A percentile compares a stretch with the other conserved stretches of the same genome.
These are phyloP conservation scores for Urocyon cinereoargenteus DNA, from an alignment of 2,797 vertebrate genomes.

Conservation along the genomic window DNA sequence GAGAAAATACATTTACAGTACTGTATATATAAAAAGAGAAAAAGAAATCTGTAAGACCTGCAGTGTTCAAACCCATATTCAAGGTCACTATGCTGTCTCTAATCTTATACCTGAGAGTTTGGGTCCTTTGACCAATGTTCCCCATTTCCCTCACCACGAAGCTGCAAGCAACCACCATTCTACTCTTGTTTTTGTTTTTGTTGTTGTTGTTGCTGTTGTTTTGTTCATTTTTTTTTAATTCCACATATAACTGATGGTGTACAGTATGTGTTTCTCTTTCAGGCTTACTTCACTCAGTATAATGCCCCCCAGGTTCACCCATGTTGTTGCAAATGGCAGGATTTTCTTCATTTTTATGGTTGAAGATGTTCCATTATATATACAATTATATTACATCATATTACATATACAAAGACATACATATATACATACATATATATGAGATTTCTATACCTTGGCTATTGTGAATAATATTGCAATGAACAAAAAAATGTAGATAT, in stretches of 20 bases:
- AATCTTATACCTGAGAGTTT: not conserved
- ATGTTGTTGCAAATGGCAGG: not conserved
- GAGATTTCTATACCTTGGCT: not conserved
- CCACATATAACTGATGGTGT: not conserved
- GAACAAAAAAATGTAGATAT: not conserved
- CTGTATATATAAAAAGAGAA: not conserved
- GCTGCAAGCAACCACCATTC: not conserved
- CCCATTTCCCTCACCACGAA: fast-evolving
- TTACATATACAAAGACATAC: not conserved
- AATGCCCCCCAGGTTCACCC: not conserved
- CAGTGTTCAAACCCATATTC: not conserved
- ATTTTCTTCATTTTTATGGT: not conserved
- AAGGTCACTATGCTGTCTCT: too few species aligned
- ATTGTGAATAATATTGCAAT: not conserved
- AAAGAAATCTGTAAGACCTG: not conserved
- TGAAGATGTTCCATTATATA: not conserved
- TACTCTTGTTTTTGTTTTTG: not conserved
- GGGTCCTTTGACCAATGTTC: not conserved
- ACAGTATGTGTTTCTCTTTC: not conserved
- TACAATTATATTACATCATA: not conserved
- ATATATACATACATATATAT: not conserved
- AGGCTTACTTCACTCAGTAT: not conserved
- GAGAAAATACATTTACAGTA: not conserved
- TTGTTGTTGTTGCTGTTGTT: not conserved
- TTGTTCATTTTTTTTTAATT: not conserved